These are phyloP conservation scores for Melanotaenia trifasciata DNA, from an alignment of 2,797 vertebrate species.

Conservation along the genomic window DNA sequence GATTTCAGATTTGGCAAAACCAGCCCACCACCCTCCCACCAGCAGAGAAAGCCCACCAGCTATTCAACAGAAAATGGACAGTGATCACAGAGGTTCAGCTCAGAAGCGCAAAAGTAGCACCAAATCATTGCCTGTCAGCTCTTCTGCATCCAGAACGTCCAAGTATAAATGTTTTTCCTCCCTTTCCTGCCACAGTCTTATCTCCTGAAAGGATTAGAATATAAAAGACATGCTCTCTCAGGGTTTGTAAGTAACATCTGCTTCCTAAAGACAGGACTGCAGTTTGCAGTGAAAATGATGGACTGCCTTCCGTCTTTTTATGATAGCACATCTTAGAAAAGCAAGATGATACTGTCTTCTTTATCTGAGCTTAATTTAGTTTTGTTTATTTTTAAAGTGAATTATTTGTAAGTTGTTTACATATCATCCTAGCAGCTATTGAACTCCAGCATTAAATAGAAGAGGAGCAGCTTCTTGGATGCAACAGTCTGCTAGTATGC, in stretches of 20 bases:
- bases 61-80: slow-evolving; percentile 68
- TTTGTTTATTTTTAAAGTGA: slow-evolving; percentile 2
- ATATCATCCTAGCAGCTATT: slow-evolving; percentile 81
- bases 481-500: slow-evolving; percentile 48
- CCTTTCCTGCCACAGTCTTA: slow-evolving; percentile 69
- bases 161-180: slow-evolving; percentile 78
- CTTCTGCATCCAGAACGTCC: slow-evolving; percentile 66
- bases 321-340: slow-evolving; percentile 10
- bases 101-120: slow-evolving; percentile 84
- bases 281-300: neutral
- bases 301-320: neutral
- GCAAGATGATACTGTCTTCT: neutral
- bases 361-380: slow-evolving; percentile 6
- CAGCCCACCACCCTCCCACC: slow-evolving; percentile 46
- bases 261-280: slow-evolving; percentile 70
- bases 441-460: slow-evolving; percentile 75
- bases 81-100: slow-evolving; percentile 75
- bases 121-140: slow-evolving; percentile 25
- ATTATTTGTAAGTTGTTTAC: slow-evolving; percentile 34
- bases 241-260: slow-evolving; percentile 83
- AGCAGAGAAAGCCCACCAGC: slow-evolving; percentile 38
- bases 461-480: slow-evolving; percentile 27
- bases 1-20: slow-evolving; percentile 38
- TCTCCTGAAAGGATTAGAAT: slow-evolving; percentile 83
- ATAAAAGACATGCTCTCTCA: slow-evolving; percentile 52